phyloP scores from a whole-genome alignment of 2,888 invertebrate genomes.

The Spicauda simplicius region DNA sequence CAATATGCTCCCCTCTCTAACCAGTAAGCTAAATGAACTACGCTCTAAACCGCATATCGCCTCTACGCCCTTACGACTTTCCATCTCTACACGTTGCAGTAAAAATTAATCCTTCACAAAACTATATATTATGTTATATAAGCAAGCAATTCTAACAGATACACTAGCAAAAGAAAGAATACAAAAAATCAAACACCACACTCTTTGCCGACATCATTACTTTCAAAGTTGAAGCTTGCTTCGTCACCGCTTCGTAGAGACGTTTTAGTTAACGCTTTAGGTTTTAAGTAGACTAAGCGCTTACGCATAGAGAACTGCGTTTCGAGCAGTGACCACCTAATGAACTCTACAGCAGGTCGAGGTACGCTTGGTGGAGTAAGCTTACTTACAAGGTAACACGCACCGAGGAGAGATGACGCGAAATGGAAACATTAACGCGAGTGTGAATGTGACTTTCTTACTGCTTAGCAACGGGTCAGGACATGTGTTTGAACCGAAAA shows the following conservation, averaged over 20 bases:
- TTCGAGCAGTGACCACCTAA: constrained; percentile 55
- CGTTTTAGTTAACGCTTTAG: constrained; percentile 62
- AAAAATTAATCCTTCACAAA: constrained; percentile 6
- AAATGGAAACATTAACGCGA: constrained; percentile 29
- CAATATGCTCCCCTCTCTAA: constrained; percentile 46
- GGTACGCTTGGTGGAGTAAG: constrained; percentile 68
- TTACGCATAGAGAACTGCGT: constrained; percentile 58
- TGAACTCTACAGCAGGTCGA: constrained; percentile 53
- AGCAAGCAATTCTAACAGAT: constrained; percentile 27
- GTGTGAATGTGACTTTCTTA: constrained; percentile 38
- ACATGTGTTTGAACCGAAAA: constrained; percentile 42
- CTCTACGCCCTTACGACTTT: constrained; percentile 51
- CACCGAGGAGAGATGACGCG: constrained; percentile 52
- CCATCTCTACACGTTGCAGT: constrained; percentile 18
- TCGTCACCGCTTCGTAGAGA: constrained; percentile 70
- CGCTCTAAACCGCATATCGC: constrained; percentile 58
- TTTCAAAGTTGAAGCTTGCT: constrained; percentile 62
- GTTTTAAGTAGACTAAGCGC: constrained; percentile 64
- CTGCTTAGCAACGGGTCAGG: constrained; percentile 42
- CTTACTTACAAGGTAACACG: constrained; percentile 58
- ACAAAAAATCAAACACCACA: constrained; percentile 38
- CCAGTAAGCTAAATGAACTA: constrained; percentile 42
- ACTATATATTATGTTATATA: constrained; percentile 7
- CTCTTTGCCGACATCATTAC: constrained; percentile 44
- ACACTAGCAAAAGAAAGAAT: constrained; percentile 3